Percentiles rank a stretch among this genome's conserved stretches.
These are phyloP conservation scores for Catharus ustulatus DNA, from an alignment of 2,797 vertebrate genomes.

Conservation along the genomic window DNA sequence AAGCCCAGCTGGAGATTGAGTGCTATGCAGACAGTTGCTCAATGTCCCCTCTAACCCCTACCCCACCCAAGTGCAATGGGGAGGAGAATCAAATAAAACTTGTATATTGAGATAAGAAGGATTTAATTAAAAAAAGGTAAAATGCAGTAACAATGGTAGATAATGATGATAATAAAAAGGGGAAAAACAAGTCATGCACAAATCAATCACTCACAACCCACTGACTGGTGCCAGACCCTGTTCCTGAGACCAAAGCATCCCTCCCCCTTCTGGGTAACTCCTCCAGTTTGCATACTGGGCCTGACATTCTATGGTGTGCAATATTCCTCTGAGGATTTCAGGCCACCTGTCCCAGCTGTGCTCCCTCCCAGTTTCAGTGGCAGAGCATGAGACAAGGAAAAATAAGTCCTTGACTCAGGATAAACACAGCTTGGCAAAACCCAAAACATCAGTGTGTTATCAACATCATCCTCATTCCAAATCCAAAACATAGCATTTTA, in stretches of 20 bases:
- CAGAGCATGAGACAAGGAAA: neutral
- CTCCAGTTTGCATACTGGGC: neutral
- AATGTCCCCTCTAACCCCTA: too few relatives aligned
- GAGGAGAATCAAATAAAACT: neutral
- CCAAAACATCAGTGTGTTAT: neutral
- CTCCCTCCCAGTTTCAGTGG: neutral
- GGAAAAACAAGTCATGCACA: neutral
- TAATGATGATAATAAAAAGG: neutral
- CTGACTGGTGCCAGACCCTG: neutral
- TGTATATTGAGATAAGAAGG: neutral
- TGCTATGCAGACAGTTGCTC: neutral
- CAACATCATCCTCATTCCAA: neutral
- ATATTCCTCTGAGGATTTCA: fast-evolving
- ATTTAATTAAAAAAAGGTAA: neutral
- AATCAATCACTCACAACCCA: too few relatives aligned
- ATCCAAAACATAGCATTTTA: neutral
- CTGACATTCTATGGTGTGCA: neutral
- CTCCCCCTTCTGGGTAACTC: fast-evolving
- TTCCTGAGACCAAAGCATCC: fast-evolving
- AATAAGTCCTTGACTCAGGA: neutral
- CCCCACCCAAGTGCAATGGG: neutral
- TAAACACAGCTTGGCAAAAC: neutral
- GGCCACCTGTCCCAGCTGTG: neutral
- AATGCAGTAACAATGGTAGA: neutral
- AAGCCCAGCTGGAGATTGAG: neutral